Evolutionary conservation across 2,888 invertebrate species (phyloP), one percentile per base, ranked within the genome.

Genomic region (Eupithecia subumbrata): DNA sequence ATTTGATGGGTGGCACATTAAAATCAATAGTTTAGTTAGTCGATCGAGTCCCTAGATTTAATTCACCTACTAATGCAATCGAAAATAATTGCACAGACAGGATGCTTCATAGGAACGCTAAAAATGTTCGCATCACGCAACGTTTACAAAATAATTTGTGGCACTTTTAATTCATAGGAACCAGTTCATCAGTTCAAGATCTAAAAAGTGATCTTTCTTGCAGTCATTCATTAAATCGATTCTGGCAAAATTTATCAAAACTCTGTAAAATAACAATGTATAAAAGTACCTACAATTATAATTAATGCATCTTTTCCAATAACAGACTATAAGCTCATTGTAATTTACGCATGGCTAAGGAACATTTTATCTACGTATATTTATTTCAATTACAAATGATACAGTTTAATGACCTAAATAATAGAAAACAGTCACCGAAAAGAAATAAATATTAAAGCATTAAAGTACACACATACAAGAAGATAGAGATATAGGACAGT

Each of bases 171-270:
- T 88, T 86, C 89, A 93, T 94, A 94, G 94, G 94, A 94, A 94
- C 94, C 90, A 87, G 88, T 86, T 87, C 86, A 85, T 94, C 94
- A 94, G 94, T 94, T 89, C 93, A 89, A 88, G 92, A 93, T 92
- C 92, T 85, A 83, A 74, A 83, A 83, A 77, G 79, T 81, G 85
- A 87, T 86, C 87, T 84, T 81, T 71, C 56, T 74, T 77, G 56
- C 72, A 71, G 78, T 79, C 80, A 76, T 67, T 69, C 64, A 72
- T 66, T 77, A 77, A 78, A 77, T 72, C 45, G 43, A 72, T 74
- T 69, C 69, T 71, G 64, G 67, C 63, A 72, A 63, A 68, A 37
- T 72, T 40, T 69, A 63, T 73, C 68, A 34, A 40, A 71, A 75
- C 30, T 73, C 56, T 73, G 52, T 52, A 63, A 67, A 48, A 67